Conservation (phyloP, 2,113 vertebrate species). For the Regulus satrapa region DNA sequence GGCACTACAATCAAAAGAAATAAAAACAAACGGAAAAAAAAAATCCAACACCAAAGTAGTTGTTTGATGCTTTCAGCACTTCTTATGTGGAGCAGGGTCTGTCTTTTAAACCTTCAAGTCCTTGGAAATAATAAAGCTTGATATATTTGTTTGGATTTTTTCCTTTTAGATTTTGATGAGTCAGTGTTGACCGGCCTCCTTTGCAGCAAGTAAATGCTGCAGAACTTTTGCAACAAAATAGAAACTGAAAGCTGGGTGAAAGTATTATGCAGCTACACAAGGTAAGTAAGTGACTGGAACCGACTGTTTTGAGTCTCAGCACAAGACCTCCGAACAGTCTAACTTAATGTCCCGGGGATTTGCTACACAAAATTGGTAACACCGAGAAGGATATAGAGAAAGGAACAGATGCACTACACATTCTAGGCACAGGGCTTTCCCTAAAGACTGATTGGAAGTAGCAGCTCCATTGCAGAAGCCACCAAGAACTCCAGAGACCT, state of each 20-base stretch:
- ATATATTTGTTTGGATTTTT: rapidly evolving
- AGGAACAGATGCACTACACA: neutral
- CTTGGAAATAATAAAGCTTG: neutral
- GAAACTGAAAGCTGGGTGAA: neutral
- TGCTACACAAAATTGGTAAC: neutral
- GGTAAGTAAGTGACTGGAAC: neutral
- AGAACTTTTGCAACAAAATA: neutral
- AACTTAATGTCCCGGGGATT: neutral
- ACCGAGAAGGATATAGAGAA: neutral
- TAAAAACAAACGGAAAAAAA: neutral
- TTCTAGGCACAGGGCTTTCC: neutral
- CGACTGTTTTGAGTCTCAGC: neutral
- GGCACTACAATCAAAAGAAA: neutral
- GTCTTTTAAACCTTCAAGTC: neutral
- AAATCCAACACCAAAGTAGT: neutral
- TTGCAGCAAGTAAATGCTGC: neutral
- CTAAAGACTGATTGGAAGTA: neutral
- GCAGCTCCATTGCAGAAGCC: neutral
- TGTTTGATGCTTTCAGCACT: neutral
- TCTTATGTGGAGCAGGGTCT: neutral
- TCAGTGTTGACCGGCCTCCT: neutral
- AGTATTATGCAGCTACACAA: neutral
- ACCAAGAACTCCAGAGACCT: neutral
- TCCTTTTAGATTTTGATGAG: neutral
- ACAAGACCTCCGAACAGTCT: neutral